Conservation (phyloP, 2,113 vertebrate genomes). For the Dendrocopos noguchii region DNA sequence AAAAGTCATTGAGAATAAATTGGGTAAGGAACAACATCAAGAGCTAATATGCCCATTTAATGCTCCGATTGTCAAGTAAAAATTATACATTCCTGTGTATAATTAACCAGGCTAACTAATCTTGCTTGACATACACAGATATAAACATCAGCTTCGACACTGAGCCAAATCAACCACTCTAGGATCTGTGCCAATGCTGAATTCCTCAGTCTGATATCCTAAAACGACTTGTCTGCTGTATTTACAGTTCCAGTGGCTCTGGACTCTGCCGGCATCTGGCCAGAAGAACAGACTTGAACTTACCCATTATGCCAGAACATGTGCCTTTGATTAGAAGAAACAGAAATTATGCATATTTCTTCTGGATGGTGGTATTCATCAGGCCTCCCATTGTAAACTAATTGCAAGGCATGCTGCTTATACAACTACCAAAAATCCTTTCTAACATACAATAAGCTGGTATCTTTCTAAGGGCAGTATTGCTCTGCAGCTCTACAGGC, state of each 20-base stretch:
- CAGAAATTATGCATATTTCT: constrained; percentile 58
- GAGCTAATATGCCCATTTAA: constrained; percentile 26
- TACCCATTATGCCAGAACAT: constrained; percentile 64
- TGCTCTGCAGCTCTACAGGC: not conserved
- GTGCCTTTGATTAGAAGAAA: constrained; percentile 72
- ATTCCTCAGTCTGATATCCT: constrained; percentile 77
- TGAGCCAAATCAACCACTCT: constrained; percentile 69
- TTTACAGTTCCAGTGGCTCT: constrained; percentile 76
- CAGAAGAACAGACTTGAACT: constrained; percentile 73
- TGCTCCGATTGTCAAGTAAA: constrained; percentile 36
- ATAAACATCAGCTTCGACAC: constrained; percentile 67
- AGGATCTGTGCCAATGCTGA: constrained; percentile 74
- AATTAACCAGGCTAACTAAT: constrained; percentile 79
- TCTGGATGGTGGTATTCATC: constrained; percentile 47
- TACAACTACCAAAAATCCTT: constrained; percentile 40
- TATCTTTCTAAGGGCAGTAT: not conserved
- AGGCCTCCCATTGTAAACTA: constrained; percentile 52
- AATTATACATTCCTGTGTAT: constrained; percentile 70
- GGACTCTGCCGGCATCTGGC: constrained; percentile 64
- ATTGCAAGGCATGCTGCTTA: constrained; percentile 42
- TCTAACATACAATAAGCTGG: not conserved
- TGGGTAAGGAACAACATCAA: constrained; percentile 31
- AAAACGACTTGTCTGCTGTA: constrained; percentile 76
- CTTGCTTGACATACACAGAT: constrained; percentile 76
- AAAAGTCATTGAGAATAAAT: constrained; percentile 13